Base-by-base conservation (phyloP, 2,113 vertebrate genomes). In the Corythoichthys haematopterus region DNA sequence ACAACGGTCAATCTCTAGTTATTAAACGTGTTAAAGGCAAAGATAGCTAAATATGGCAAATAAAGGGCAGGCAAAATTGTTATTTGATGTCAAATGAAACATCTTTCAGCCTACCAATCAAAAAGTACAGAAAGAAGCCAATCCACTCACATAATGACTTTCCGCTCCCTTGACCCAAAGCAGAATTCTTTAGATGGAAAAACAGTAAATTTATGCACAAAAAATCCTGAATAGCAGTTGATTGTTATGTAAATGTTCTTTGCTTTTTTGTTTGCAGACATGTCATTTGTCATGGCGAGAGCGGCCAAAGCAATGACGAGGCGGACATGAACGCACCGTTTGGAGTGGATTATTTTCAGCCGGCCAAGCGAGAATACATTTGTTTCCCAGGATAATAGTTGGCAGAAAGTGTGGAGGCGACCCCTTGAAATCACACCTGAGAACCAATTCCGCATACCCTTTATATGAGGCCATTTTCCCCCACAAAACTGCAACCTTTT, bases 211-310 rank as follows among this genome's bases (percentile, higher is more conserved):
- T 2, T 38, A 64, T 14, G 45, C 5, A 14, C 63, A 70, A 15
- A 69, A 72, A 38, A 33, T 63, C 45, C 37, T 71, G 50, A 35
- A 9, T 9, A 53, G 65, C 71, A 66, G 56, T 53, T 38, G 10
- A 66, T 55, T 72, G 62, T 69, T 53, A 65, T 51, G 47, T 62
- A 55, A 64, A 74, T 66, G 65, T 3, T 50, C 52, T 51, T 59
- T 72, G 58, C 46, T 52, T 59, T 33, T 68, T 58, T 61, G 28
- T 77, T 69, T 73, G 66, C 70, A 81, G 68, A 76, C 77, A 64
- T 69, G 70, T 78, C 61, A 75, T 76, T 79, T 80, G 73, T 78
- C 79, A 75, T 48, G 15, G 63, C 64, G 63, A 75, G 51, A 80
- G 78, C 74, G 50, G 74, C 69, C 64, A 52, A 55, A 11, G 12